Percentiles rank a stretch among this genome's conserved stretches.
These are phyloP conservation scores for Salvelinus namaycush DNA, from an alignment of 2,113 vertebrate genomes.

Conservation along the genomic window DNA sequence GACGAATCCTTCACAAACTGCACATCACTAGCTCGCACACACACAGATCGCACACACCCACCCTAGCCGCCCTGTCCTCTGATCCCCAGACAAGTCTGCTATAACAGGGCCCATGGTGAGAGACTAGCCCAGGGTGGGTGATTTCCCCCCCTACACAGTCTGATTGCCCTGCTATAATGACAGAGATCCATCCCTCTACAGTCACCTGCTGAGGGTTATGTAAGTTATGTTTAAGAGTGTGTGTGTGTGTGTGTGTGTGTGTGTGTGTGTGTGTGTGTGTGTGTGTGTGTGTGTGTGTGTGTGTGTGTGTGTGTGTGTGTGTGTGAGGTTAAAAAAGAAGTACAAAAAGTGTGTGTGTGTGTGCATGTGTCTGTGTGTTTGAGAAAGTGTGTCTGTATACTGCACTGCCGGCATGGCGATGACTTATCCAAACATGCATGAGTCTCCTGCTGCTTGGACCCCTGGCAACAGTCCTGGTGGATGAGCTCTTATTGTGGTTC, in stretches of 20 bases:
- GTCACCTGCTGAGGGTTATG: neutral
- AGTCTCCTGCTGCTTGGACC: constrained; percentile 55
- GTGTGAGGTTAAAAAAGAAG: constrained; percentile 5
- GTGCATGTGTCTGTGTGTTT: constrained; percentile 6
- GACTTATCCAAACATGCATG: constrained; percentile 15
- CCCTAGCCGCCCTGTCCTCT: constrained; percentile 12
- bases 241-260: no score
- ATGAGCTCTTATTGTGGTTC: constrained; percentile 71
- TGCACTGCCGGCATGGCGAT: neutral
- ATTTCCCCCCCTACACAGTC: constrained; percentile 23
- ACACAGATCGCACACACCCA: neutral
- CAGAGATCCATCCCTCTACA: constrained; percentile 19
- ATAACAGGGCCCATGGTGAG: constrained; percentile 17
- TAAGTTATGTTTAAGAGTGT: no score
- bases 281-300: no score
- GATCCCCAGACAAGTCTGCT: constrained; percentile 60
- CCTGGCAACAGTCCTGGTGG: constrained; percentile 36
- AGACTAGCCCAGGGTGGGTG: constrained; percentile 13
- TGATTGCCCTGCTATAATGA: constrained; percentile 49
- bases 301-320: neutral
- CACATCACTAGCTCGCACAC: no score
- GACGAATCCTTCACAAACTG: no score
- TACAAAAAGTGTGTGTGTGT: constrained; percentile 5
- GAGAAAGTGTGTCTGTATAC: neutral
- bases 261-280: no score